These are phyloP conservation scores for Prosopocoilus inquinatus DNA, from an alignment of 2,888 invertebrate genomes.

Conservation along the genomic window DNA sequence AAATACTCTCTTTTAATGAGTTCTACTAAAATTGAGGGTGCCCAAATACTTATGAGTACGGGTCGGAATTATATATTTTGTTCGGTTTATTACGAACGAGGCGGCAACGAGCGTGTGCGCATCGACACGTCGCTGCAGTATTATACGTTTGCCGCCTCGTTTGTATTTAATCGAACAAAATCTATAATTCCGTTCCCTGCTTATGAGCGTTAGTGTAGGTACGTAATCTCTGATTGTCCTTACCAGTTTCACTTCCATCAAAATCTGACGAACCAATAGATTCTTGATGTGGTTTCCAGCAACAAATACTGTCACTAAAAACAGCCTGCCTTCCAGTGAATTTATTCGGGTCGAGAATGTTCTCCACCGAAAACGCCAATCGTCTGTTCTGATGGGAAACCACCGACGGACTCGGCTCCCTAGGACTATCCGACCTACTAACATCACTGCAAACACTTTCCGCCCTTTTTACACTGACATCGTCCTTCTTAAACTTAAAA, in stretches of 20 bases:
- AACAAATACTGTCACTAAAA: constrained; percentile 50
- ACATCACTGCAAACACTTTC: constrained; percentile 53
- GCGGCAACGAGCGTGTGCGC: too few species aligned
- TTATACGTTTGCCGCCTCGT: too few species aligned
- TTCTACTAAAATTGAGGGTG: too few species aligned
- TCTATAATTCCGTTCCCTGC: too few species aligned
- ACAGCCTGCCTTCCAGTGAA: constrained; percentile 69
- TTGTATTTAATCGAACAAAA: too few species aligned
- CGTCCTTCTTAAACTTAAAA: constrained; percentile 25
- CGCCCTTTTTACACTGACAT: constrained; percentile 32
- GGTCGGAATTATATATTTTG: too few species aligned
- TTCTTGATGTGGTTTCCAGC: constrained; percentile 53
- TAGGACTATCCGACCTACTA: constrained; percentile 47
- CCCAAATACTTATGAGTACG: too few species aligned
- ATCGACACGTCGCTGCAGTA: too few species aligned
- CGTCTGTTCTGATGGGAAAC: constrained; percentile 60
- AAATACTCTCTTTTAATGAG: too few species aligned
- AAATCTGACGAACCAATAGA: constrained; percentile 55
- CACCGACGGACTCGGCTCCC: constrained; percentile 43
- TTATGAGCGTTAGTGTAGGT: too few species aligned
- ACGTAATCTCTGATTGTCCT: constrained; percentile 3
- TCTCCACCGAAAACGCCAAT: constrained; percentile 86
- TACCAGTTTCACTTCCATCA: constrained; percentile 55
- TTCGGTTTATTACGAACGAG: too few species aligned
- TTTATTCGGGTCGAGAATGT: constrained; percentile 86